Evolutionary conservation across 2,113 vertebrate species (phyloP).

Genomic region (Syrmaticus mikado): DNA sequence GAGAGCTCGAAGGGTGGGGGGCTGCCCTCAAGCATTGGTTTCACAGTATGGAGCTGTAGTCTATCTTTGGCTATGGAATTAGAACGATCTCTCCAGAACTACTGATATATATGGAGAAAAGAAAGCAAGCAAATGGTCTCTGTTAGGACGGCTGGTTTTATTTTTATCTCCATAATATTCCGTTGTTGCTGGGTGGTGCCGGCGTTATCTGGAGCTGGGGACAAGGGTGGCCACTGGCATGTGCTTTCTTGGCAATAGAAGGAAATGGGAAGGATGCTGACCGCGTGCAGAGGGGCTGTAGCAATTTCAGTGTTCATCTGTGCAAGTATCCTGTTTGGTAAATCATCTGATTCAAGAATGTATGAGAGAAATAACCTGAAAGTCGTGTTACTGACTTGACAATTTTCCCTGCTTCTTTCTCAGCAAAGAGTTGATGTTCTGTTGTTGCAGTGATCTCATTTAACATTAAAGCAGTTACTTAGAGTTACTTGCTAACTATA

Average conservation of each 20-base stretch:
- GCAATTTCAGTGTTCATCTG: constrained; percentile 15
- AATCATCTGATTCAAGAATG: background rate
- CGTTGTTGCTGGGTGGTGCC: constrained; percentile 61
- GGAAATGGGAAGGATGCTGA: constrained; percentile 48
- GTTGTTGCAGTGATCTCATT: background rate
- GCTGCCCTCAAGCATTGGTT: background rate
- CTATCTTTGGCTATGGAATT: constrained; percentile 49
- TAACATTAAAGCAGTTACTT: background rate
- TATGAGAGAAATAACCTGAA: background rate
- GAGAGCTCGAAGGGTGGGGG: background rate
- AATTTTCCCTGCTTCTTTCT: background rate
- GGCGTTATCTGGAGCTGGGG: constrained; percentile 26
- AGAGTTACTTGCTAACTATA: background rate
- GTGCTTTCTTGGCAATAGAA: constrained; percentile 56
- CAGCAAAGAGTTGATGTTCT: background rate
- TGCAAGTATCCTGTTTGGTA: constrained; percentile 7
- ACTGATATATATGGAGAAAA: constrained; percentile 21
- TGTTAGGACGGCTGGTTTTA: constrained; percentile 40
- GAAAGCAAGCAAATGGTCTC: constrained; percentile 39
- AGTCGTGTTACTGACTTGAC: background rate
- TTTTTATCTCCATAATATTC: constrained; percentile 58
- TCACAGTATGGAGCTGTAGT: constrained; percentile 23
- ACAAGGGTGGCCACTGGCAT: constrained; percentile 23
- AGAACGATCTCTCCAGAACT: constrained; percentile 12
- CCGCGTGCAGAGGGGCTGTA: background rate